Conservation (phyloP, 1,140 invertebrate species). For the Neodiprion fabricii region DNA sequence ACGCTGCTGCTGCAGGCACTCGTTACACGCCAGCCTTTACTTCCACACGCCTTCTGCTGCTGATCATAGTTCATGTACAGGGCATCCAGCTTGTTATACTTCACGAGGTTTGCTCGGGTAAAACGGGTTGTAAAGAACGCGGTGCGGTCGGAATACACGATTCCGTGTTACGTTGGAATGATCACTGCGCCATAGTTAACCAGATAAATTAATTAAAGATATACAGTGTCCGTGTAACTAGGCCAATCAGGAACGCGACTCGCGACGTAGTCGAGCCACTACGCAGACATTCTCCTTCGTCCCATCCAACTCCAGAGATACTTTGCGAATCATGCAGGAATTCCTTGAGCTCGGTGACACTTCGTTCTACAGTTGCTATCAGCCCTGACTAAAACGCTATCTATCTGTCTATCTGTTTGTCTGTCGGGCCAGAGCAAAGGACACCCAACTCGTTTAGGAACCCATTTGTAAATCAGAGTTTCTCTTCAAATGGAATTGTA, state of each 20-base stretch:
- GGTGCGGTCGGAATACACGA: too few relatives aligned
- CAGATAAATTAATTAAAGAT: not conserved
- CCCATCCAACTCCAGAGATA: not conserved
- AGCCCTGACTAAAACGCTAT: too few relatives aligned
- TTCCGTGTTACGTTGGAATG: too few relatives aligned
- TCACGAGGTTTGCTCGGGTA: too few relatives aligned
- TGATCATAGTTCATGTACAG: too few relatives aligned
- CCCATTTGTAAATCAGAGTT: not conserved
- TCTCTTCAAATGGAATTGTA: not conserved
- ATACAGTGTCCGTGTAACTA: not conserved
- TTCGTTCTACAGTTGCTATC: too few relatives aligned
- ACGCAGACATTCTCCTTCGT: not conserved
- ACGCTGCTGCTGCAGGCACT: constrained; percentile 41
- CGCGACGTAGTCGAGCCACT: not conserved
- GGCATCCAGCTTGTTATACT: too few relatives aligned
- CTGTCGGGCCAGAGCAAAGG: not conserved
- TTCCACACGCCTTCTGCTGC: not conserved
- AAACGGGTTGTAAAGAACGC: too few relatives aligned
- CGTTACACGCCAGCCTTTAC: constrained; percentile 2
- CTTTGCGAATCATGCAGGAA: not conserved
- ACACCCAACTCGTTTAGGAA: not conserved
- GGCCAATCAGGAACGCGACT: not conserved
- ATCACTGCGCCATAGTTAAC: not conserved
- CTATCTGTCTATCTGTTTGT: not conserved
- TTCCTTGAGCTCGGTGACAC: not conserved